Evolutionary conservation across 2,113 vertebrate species (phyloP), one percentile per base, ranked within the genome.

Genomic region (Brachyistius frenatus): DNA sequence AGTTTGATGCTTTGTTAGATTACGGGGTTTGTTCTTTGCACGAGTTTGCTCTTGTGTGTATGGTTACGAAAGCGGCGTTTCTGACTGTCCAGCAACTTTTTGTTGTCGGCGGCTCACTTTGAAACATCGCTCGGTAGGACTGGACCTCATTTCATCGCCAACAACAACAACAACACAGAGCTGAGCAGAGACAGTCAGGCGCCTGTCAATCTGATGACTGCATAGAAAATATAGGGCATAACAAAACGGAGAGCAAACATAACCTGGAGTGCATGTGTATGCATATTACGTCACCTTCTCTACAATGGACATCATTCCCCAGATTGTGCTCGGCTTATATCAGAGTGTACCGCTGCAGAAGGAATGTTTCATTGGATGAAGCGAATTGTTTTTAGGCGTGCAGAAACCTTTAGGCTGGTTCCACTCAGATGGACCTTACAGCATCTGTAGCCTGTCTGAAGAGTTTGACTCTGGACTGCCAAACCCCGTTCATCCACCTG

Each of bases 401-500:
- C 46, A 5, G 33, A 68, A 37, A 67, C n/a, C 30, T 64, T 58
- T 32, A 47, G 33, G 54, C 41, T 61, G 39, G 2, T 61, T 68
- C 36, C 36, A 30, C 37, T 75, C 66, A 37, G 6, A 71, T 44
- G 47, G 69, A 63, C 65, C 64, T 2, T 39, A 46, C 44, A 55
- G 57, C 68, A 72, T 72, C 63, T 80, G 63, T 47, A 67, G 71
- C 62, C 66, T 81, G 56, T 85, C 66, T 70, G 13, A 74, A 80
- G 36, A 69, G 36, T 56, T n/a, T 2, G 5, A 69, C 50, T n/a
- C 5, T 60, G 14, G 46, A 33, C 49, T 60, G 55, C 3, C 41
- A 79, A 46, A 67, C 35, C 5, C 23, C 35, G 50, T 35, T 75
- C 63, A 65, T 75, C 66, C 85, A 89, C 79, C 73, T 88, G 81